Evolutionary conservation across 2,797 vertebrate species (phyloP).

Genomic region (Periophthalmus magnuspinnatus): DNA sequence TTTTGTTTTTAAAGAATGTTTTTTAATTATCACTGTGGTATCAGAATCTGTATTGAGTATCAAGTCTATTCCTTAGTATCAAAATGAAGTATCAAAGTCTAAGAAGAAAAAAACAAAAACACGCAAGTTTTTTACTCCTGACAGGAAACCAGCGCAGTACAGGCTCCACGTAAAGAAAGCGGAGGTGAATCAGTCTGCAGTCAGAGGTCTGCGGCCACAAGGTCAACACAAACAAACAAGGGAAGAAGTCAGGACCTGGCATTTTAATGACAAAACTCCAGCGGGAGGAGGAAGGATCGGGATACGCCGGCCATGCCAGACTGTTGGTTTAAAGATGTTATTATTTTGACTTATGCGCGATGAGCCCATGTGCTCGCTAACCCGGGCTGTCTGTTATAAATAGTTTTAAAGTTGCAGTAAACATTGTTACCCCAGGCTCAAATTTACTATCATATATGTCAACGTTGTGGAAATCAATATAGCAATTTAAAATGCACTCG

Average conservation of each 20-base stretch:
- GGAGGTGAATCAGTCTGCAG: constrained; percentile 9
- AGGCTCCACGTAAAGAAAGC: constrained; percentile 4
- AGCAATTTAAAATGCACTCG: neutral
- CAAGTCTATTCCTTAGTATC: no score
- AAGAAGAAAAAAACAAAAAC: neutral
- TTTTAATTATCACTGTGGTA: no score
- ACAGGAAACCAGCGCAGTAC: neutral
- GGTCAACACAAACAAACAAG: constrained; percentile 14
- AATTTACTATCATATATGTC: neutral
- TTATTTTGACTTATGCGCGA: neutral
- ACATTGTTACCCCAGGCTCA: neutral
- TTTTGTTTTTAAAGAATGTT: no score
- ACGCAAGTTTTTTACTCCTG: neutral
- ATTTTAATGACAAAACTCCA: constrained; percentile 11
- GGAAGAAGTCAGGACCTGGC: constrained; percentile 1
- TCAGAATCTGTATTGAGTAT: no score
- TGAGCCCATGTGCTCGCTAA: neutral
- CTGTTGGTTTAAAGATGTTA: neutral
- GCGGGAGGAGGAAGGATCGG: neutral
- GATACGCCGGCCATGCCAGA: neutral
- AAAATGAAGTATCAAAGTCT: neutral
- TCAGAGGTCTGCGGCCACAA: constrained; percentile 13
- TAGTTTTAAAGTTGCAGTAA: neutral
- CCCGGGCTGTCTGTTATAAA: neutral
- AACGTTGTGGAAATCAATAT: neutral